These are phyloP conservation scores for Cheilosia variabilis DNA, from an alignment of 2,888 invertebrate genomes.

Conservation along the genomic window DNA sequence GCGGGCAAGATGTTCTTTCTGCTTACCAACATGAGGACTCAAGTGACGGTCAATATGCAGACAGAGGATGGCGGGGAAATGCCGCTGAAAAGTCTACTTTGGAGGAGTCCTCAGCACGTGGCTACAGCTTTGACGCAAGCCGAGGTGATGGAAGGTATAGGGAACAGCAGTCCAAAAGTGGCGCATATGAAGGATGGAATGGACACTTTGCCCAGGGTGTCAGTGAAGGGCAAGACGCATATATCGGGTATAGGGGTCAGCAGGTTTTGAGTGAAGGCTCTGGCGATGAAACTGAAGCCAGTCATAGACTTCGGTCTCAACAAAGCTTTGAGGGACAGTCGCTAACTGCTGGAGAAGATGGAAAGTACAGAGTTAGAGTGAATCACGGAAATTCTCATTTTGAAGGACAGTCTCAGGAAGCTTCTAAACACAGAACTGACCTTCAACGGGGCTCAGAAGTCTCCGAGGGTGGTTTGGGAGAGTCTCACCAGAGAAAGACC, in stretches of 20 bases:
- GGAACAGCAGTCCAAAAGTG: constrained; percentile 8
- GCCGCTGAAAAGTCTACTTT: neutral
- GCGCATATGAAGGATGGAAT: constrained; percentile 16
- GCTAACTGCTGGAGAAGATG: no score
- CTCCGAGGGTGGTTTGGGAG: no score
- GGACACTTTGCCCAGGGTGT: neutral
- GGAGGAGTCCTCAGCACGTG: neutral
- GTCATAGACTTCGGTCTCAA: no score
- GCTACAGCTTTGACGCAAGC: neutral
- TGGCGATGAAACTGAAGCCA: no score
- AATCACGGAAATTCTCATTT: no score
- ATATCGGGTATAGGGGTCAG: neutral
- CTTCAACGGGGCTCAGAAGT: no score
- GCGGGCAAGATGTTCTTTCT: constrained; percentile 47
- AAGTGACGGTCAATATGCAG: neutral
- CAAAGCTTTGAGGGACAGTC: no score
- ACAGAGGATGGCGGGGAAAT: constrained; percentile 5
- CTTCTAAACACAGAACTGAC: no score
- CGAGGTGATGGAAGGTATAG: constrained; percentile 36
- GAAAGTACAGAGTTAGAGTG: no score
- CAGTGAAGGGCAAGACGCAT: neutral
- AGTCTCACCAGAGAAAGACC: no score
- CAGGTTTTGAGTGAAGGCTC: neutral
- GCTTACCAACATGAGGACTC: constrained; percentile 8
- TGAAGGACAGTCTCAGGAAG: no score